A percentile compares a stretch with the other conserved stretches of the same genome.
These are phyloP conservation scores for Harpagifer antarcticus DNA, from an alignment of 2,797 vertebrate species.

Conservation along the genomic window DNA sequence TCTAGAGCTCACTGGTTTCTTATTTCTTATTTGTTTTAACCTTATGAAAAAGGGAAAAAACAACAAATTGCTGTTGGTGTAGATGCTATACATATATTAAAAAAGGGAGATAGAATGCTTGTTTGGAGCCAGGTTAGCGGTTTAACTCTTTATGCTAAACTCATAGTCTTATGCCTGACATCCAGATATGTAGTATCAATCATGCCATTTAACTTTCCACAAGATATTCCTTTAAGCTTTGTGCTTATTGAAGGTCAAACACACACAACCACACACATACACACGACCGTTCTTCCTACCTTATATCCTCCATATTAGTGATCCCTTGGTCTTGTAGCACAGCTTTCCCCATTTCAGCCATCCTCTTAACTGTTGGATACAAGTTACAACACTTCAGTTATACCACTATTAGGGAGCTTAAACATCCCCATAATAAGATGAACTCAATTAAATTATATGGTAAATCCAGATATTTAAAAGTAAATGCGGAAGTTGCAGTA, in stretches of 20 bases:
- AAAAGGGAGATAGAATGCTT: too few species aligned
- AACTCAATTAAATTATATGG: neutral
- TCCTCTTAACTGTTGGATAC: conserved; percentile 66
- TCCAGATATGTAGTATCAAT: neutral
- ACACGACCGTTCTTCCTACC: conserved; percentile 28
- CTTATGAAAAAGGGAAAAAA: too few species aligned
- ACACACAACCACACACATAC: neutral
- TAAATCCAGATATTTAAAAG: too few species aligned
- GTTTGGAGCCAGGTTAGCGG: too few species aligned
- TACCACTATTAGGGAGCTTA: neutral
- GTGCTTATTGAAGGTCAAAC: neutral
- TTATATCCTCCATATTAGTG: conserved; percentile 62
- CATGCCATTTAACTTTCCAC: neutral
- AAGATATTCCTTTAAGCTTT: neutral
- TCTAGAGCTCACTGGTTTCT: too few species aligned
- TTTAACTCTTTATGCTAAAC: too few species aligned
- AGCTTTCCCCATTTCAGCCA: conserved; percentile 73
- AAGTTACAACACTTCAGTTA: conserved; percentile 28
- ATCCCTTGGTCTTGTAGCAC: conserved; percentile 66
- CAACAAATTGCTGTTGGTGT: too few species aligned
- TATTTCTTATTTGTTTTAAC: too few species aligned
- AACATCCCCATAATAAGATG: neutral
- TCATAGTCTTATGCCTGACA: neutral
- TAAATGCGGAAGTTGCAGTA: too few species aligned
- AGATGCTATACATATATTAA: too few species aligned